Conservation (phyloP, 1,140 invertebrate genomes). For the Drosophila varians region DNA sequence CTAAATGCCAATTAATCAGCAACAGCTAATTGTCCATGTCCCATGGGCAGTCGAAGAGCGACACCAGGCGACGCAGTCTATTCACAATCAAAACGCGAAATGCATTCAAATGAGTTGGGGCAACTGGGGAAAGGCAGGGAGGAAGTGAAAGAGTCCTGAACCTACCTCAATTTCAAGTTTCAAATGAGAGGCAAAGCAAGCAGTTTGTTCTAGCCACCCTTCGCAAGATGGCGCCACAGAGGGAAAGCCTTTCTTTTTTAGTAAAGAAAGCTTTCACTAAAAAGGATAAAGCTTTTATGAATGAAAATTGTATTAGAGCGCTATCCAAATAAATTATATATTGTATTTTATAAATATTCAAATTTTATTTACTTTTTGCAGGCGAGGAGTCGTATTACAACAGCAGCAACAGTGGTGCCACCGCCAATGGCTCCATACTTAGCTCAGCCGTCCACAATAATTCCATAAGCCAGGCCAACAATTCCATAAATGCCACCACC, state of each 20-base stretch:
- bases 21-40: conserved; percentile 65
- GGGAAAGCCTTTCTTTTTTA: conserved; percentile 30
- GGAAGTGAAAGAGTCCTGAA: conserved; percentile 18
- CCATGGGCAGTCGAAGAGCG: conserved; percentile 27
- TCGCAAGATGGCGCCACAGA: conserved; percentile 48
- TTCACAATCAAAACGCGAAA: conserved; percentile 42
- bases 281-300: conserved; percentile 60
- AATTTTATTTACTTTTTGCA: conserved; percentile 14
- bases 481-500: conserved; percentile 77
- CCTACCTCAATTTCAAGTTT: conserved; percentile 59
- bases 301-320: conserved; percentile 21
- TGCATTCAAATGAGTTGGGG: conserved; percentile 61
- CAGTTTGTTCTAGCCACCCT: background rate
- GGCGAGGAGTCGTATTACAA: conserved; percentile 81
- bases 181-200: conserved; percentile 43
- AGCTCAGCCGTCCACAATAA: conserved; percentile 81
- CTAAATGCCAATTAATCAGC: conserved; percentile 69
- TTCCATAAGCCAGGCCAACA: conserved; percentile 80
- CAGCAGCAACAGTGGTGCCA: conserved; percentile 57
- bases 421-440: conserved; percentile 72
- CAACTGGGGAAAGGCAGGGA: background rate
- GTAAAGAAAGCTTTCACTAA: conserved; percentile 11
- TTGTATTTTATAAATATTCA: background rate
- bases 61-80: conserved; percentile 11
- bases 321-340: background rate